phyloP scores from a whole-genome alignment of 2,113 vertebrate species.

The Tympanuchus pallidicinctus region DNA sequence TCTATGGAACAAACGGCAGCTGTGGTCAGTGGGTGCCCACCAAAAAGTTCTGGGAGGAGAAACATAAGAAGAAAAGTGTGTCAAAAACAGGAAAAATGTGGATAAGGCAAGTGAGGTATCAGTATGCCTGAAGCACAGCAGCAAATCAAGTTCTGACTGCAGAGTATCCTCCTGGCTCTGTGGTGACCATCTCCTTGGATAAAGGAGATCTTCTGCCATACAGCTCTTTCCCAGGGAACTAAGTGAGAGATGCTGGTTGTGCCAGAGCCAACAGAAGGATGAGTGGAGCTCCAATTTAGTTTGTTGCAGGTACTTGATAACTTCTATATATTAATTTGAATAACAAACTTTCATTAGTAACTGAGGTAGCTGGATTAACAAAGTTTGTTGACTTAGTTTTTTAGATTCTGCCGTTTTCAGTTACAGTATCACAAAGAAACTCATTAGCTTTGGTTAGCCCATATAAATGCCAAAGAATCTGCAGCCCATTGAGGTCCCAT shows the following conservation, averaged over 20 bases:
- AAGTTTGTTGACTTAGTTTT: background rate
- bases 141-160: background rate
- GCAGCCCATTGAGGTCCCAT: background rate
- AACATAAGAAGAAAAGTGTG: background rate
- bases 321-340: background rate
- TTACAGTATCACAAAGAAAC: background rate
- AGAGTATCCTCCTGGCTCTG: background rate
- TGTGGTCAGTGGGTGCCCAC: background rate
- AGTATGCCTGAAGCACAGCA: background rate
- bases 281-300: background rate
- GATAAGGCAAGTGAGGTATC: background rate
- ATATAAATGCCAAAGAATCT: background rate
- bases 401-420: background rate
- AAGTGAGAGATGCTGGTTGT: background rate
- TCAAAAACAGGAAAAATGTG: background rate
- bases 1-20: background rate
- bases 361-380: background rate
- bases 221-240: background rate
- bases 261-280: background rate
- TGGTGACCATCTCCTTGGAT: background rate
- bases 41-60: background rate
- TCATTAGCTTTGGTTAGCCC: background rate
- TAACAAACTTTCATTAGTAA: background rate
- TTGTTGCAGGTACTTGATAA: background rate
- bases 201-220: background rate